phyloP scores from a whole-genome alignment of 2,797 vertebrate genomes.

The Buphagus erythrorhynchus region DNA sequence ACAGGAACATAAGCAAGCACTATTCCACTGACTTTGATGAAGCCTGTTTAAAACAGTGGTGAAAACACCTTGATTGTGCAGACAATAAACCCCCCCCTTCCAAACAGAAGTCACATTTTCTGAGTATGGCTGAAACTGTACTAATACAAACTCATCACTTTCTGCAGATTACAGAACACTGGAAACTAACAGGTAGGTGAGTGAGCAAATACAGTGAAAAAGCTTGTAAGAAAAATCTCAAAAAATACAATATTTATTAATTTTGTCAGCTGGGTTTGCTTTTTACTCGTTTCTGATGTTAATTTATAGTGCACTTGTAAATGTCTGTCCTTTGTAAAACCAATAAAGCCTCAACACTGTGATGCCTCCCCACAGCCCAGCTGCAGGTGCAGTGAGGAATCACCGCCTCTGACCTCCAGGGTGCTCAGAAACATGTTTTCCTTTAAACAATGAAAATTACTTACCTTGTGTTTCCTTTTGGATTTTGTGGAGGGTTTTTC shows the following conservation, averaged over 20 bases:
- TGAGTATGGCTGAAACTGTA: background rate
- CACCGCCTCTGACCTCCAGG: background rate
- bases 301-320: background rate
- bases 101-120: background rate
- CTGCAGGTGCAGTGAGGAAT: background rate
- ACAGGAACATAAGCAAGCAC: background rate
- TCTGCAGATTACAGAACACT: background rate
- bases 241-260: background rate
- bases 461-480: conserved; percentile 96
- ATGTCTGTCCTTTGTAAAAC: background rate
- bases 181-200: background rate
- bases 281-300: background rate
- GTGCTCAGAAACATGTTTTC: background rate
- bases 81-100: background rate
- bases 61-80: background rate
- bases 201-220: background rate
- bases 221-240: background rate
- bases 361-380: background rate
- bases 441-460: background rate
- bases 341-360: background rate
- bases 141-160: background rate
- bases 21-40: background rate
- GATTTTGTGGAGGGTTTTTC: conserved; percentile 89
- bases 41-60: conserved; percentile 13
- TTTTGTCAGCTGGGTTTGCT: background rate